Evolutionary conservation across 2,888 invertebrate species (phyloP), one percentile per base, ranked within the genome.

Genomic region (Leptura quadrifasciata): DNA sequence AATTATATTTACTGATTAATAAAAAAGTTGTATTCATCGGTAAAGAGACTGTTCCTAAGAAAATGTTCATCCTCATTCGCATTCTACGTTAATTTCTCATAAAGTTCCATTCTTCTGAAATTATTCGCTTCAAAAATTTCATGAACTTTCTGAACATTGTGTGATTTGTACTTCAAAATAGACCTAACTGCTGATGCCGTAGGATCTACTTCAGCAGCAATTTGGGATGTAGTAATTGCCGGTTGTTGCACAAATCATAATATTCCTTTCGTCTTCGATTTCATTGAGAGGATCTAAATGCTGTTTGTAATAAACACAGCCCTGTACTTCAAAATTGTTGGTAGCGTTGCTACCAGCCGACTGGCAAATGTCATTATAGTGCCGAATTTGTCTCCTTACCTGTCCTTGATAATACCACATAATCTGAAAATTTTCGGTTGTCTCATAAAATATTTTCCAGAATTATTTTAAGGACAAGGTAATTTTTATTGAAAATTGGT

Each of bases 1-100:
- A 35, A 65, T 24, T 65, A 47, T 65, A 27, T 47, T 52, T 47
- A 47, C 65, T 54, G 12, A 47, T 20, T 52, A 52, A 52, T n/a
- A 54, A 24, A 65, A 65, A 65, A 15, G 65, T 21, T n/a, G 65
- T n/a, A 65, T 52, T 65, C 24, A 52, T 65, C 65, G 52, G 65
- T 65, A 21, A 24, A 65, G 8, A 54, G n/a, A 65, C 52, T 65
- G 47, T 54, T 65, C 24, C 52, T n/a, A 15, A 65, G 47, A 52
- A 65, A 54, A 65, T 64, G 17, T 39, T 61, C 61, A 61, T 61
- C 17, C 17, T 24, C 5, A 27, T 61, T 61, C 31, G 17, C 61
- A 1, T n/a, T 24, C 31, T 61, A 27, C 31, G 31, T 31, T 31
- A 27, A 21, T 27, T n/a, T 2, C 1, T 61, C n/a, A 61, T 12